Percentiles rank a stretch among this genome's conserved stretches.
Evolutionary conservation across 1,140 invertebrate genomes (phyloP).

Genomic region (Lepidostoma basale): DNA sequence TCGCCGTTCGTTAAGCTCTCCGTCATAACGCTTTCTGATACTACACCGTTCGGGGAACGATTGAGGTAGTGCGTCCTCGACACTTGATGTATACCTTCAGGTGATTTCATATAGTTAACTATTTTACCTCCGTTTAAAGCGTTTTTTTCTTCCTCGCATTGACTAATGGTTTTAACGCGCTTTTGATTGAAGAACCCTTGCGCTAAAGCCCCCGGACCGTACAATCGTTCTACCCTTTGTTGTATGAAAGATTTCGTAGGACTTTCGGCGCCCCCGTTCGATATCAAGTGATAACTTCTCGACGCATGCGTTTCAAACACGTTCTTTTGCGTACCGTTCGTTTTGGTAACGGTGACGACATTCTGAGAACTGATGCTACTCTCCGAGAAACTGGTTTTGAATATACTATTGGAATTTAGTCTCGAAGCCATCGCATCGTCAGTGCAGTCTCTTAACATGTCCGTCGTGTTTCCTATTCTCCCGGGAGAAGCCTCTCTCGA

Average conservation of each 20-base stretch:
- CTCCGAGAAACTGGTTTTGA: constrained; percentile 60
- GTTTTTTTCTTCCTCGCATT: constrained; percentile 53
- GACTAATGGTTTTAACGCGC: constrained; percentile 54
- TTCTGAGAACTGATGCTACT: constrained; percentile 55
- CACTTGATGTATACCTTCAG: constrained; percentile 19
- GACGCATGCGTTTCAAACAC: constrained; percentile 25
- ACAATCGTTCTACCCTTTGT: constrained; percentile 83
- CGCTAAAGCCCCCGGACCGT: constrained; percentile 82
- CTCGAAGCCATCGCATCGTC: constrained; percentile 47
- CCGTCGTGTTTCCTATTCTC: constrained; percentile 52
- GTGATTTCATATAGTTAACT: constrained; percentile 13
- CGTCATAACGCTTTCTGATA: constrained; percentile 34
- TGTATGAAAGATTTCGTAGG: constrained; percentile 84
- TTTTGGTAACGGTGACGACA: constrained; percentile 53
- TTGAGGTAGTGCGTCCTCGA: constrained; percentile 12
- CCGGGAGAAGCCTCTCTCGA: constrained; percentile 72
- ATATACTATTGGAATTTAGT: constrained; percentile 42
- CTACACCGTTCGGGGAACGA: constrained; percentile 49
- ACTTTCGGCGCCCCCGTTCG: constrained; percentile 51
- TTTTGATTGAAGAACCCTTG: constrained; percentile 80
- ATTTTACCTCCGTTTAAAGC: constrained; percentile 1
- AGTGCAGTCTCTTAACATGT: constrained; percentile 53
- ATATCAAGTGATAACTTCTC: constrained; percentile 38
- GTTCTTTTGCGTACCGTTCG: constrained; percentile 55
- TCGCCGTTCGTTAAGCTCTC: constrained; percentile 20